Conservation (phyloP, 1,140 invertebrate genomes). For the Microplitis demolitor region DNA sequence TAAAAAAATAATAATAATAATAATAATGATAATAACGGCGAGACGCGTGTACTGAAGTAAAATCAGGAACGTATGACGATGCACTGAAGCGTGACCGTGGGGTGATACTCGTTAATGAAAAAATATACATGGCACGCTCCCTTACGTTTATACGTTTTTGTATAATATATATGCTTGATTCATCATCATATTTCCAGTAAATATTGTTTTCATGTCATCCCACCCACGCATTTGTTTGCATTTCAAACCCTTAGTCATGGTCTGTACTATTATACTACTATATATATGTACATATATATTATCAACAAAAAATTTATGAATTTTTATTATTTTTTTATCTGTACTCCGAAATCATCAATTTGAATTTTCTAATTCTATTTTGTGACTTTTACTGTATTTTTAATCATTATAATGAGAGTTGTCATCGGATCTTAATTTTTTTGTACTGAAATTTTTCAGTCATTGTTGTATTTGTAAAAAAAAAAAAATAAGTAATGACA, state of each 20-base stretch:
- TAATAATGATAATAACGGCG: conserved; percentile 6
- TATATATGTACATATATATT: too few relatives aligned
- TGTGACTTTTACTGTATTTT: too few relatives aligned
- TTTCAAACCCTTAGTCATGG: background rate
- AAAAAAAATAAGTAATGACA: too few relatives aligned
- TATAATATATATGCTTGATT: conserved; percentile 35
- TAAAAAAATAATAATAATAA: background rate
- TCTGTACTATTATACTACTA: background rate
- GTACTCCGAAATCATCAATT: too few relatives aligned
- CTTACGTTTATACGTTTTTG: conserved; percentile 14
- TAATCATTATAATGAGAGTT: too few relatives aligned
- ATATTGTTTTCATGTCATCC: conserved; percentile 36
- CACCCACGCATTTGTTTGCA: conserved; percentile 21
- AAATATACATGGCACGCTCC: conserved; percentile 41
- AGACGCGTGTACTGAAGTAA: conserved; percentile 25
- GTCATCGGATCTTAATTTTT: too few relatives aligned
- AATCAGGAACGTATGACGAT: conserved; percentile 40
- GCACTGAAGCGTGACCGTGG: conserved; percentile 39
- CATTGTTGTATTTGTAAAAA: too few relatives aligned
- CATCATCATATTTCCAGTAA: conserved; percentile 42
- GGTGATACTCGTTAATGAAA: conserved; percentile 48
- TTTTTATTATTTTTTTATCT: too few relatives aligned
- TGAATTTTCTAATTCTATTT: too few relatives aligned
- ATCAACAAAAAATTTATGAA: too few relatives aligned
- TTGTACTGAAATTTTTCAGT: too few relatives aligned